phyloP scores from a whole-genome alignment of 2,888 invertebrate species.

The Alviniconcha strummeri region DNA sequence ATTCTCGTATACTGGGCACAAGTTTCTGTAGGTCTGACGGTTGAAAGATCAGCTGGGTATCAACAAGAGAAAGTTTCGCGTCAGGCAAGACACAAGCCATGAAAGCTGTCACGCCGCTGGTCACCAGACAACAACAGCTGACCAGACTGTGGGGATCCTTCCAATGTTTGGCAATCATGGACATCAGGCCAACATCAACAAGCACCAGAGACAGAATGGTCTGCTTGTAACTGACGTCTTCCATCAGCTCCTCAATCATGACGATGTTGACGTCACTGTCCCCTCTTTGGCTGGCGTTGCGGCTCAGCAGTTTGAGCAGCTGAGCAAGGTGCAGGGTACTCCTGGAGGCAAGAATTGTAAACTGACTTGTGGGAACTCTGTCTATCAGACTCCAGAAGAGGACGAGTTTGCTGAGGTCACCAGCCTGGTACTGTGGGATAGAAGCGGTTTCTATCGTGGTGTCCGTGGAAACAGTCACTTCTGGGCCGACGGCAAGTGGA shows the following conservation, averaged over 20 bases:
- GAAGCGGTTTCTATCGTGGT: background rate
- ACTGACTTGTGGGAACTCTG: background rate
- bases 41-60: slow-evolving; percentile 15
- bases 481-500: slow-evolving; percentile 7
- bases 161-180: background rate
- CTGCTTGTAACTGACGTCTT: background rate
- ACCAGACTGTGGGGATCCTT: slow-evolving; percentile 12
- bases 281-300: background rate
- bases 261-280: slow-evolving; percentile 5
- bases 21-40: slow-evolving; percentile 1
- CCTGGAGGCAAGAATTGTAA: slow-evolving; percentile 33
- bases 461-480: slow-evolving; percentile 7
- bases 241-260: background rate
- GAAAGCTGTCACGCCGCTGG: slow-evolving; percentile 4
- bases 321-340: slow-evolving; percentile 24
- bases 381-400: slow-evolving; percentile 23
- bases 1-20: slow-evolving; percentile 20
- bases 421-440: slow-evolving; percentile 29
- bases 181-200: slow-evolving; percentile 18
- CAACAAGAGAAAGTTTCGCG: slow-evolving; percentile 22
- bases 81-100: slow-evolving; percentile 18
- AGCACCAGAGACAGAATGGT: slow-evolving; percentile 27
- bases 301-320: slow-evolving; percentile 14
- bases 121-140: slow-evolving; percentile 13
- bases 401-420: slow-evolving; percentile 33